Percentiles rank a stretch among this genome's conserved stretches.
Conservation (phyloP, 53 echinoderm and acorn worm species). For the Antedon mediterranea region DNA sequence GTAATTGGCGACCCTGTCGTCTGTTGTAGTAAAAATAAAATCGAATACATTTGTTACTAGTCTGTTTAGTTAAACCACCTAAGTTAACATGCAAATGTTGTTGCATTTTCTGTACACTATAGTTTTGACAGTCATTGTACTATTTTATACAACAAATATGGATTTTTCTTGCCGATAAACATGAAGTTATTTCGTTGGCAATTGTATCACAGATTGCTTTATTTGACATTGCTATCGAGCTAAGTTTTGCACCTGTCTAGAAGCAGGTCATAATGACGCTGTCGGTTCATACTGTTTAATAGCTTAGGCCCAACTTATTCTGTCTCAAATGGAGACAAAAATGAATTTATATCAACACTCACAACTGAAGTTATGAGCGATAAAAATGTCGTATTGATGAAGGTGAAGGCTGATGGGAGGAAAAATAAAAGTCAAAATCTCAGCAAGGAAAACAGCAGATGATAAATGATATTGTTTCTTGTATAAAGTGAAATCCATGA, state of each 20-base stretch:
- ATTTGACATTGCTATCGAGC: background rate
- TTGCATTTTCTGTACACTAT: no score
- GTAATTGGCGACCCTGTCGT: no score
- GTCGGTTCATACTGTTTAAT: background rate
- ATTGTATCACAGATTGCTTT: background rate
- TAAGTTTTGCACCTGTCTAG: background rate
- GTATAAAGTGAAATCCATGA: background rate
- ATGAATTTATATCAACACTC: background rate
- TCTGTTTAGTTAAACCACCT: no score
- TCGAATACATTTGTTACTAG: no score
- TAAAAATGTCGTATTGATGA: background rate
- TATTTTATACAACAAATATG: no score
- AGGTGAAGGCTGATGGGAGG: background rate
- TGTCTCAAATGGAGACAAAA: background rate
- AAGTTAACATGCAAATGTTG: no score
- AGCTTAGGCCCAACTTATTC: background rate
- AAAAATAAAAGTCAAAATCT: background rate
- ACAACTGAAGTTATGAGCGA: background rate
- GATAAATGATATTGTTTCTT: background rate
- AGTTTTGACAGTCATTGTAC: no score
- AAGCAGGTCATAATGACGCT: background rate
- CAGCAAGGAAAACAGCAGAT: background rate
- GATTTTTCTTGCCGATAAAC: no score
- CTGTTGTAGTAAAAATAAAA: no score
- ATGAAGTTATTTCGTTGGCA: background rate